Evolutionary conservation across 2,888 invertebrate species (phyloP), one percentile per base, ranked within the genome.

Genomic region (Drosophila kanekoi): DNA sequence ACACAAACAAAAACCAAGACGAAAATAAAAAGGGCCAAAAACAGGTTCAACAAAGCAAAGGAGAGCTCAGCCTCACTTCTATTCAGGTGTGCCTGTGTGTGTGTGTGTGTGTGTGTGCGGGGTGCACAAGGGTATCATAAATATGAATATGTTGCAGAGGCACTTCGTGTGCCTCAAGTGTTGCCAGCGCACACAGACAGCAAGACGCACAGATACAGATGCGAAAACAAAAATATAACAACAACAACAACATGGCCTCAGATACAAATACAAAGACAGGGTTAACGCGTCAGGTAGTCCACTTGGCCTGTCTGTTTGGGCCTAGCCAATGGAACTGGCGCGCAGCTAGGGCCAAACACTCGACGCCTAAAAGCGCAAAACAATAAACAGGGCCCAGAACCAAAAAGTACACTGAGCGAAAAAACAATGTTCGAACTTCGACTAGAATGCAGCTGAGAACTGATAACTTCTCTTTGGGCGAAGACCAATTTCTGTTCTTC

Each of bases 121-220:
- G 56, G 16, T 44, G 71, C 62, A 70, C 61, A 79, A 66, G 71
- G 67, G 80, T 80, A 85, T 70, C 78, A 78, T 78, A 80, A 83
- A 83, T 85, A 85, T 82, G 82, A 85, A 78, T 79, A 85, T 80
- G 77, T 75, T 77, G 75, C 81, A 71, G 28, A 28, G 75, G 44
- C 74, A 61, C 58, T 69, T 54, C 51, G 59, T 35, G 13, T 65
- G 65, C 53, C 65, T 59, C 54, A 66, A 65, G 65, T 53, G 64
- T 32, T 58, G 65, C 64, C 35, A 43, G 23, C 41, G 9, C 47
- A 58, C 40, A 20, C 28, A 47, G 54, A 44, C 40, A 59, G 60
- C 54, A 13, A 33, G 23, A 41, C 40, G 4, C 32, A 54, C n/a
- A 52, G n/a, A 65, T 11, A 35, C 44, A 49, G 10, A 49, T 48